phyloP scores from a whole-genome alignment of 2,888 invertebrate species.

The Oligia fasciuncula region DNA sequence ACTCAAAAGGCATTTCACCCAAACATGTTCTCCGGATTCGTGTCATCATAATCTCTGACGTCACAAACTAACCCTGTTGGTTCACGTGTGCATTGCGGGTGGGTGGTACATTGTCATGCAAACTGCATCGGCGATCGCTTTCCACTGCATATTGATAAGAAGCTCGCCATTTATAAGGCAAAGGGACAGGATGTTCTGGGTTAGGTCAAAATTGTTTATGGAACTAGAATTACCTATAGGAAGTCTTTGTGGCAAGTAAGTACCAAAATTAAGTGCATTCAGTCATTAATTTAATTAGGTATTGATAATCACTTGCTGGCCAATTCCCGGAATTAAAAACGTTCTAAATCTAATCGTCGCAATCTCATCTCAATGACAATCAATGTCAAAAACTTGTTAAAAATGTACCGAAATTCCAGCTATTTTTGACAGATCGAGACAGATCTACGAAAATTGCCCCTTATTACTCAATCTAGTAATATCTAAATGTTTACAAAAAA shows the following conservation, averaged over 20 bases:
- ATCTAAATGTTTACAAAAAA: not conserved
- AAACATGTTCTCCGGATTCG: constrained; percentile 18
- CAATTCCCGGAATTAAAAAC: too few species aligned
- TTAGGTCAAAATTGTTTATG: constrained; percentile 41
- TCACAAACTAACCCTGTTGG: constrained; percentile 54
- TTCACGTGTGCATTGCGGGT: constrained; percentile 62
- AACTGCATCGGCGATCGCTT: constrained; percentile 64
- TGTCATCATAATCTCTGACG: constrained; percentile 33
- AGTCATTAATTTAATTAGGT: not conserved
- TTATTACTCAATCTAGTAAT: constrained; percentile 2
- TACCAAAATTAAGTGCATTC: not conserved
- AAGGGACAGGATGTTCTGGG: constrained; percentile 55
- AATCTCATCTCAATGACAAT: too few species aligned
- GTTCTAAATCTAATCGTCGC: too few species aligned
- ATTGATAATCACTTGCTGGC: not conserved
- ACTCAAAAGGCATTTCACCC: not conserved
- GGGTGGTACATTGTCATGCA: constrained; percentile 70
- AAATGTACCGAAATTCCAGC: too few species aligned
- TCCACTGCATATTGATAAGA: constrained; percentile 65
- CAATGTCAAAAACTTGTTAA: too few species aligned
- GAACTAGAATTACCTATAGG: constrained; percentile 26
- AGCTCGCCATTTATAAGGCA: constrained; percentile 40
- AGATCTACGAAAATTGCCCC: too few species aligned
- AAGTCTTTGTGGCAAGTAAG: constrained; percentile 1
- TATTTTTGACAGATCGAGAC: too few species aligned